Evolutionary conservation across 2,888 invertebrate species (phyloP).

Genomic region (Temnothorax unifasciatus): DNA sequence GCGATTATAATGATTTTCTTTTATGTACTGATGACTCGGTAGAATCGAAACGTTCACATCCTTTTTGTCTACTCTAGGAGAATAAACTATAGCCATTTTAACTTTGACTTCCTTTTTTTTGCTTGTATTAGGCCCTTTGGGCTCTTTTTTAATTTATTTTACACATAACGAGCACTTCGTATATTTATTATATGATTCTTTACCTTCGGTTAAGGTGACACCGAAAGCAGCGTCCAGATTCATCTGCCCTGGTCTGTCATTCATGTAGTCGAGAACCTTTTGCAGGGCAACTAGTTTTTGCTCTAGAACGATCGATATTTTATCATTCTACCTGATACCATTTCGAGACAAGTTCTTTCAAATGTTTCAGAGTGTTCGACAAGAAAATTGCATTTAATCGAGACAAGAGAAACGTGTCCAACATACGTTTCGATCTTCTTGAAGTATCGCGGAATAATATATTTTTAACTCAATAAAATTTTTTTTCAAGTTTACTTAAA

Average conservation of each 20-base stretch:
- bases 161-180: no score
- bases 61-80: no score
- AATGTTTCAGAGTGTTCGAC: background rate
- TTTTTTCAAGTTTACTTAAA: background rate
- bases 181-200: constrained; percentile 37
- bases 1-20: background rate
- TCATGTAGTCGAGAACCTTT: constrained; percentile 80
- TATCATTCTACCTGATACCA: background rate
- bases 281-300: constrained; percentile 71
- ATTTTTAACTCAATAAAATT: background rate
- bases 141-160: no score
- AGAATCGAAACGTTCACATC: no score
- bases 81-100: no score
- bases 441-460: background rate
- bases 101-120: no score
- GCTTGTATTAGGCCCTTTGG: no score
- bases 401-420: background rate
- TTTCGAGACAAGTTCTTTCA: background rate
- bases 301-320: constrained; percentile 61
- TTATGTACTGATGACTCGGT: no score
- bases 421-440: background rate
- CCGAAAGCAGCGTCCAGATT: constrained; percentile 84
- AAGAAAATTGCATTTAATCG: constrained; percentile 14
- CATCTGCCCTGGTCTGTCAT: constrained; percentile 80
- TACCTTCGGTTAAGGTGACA: constrained; percentile 84